Conservation (phyloP, 2,113 vertebrate genomes). For the Myiozetetes cayanensis region DNA sequence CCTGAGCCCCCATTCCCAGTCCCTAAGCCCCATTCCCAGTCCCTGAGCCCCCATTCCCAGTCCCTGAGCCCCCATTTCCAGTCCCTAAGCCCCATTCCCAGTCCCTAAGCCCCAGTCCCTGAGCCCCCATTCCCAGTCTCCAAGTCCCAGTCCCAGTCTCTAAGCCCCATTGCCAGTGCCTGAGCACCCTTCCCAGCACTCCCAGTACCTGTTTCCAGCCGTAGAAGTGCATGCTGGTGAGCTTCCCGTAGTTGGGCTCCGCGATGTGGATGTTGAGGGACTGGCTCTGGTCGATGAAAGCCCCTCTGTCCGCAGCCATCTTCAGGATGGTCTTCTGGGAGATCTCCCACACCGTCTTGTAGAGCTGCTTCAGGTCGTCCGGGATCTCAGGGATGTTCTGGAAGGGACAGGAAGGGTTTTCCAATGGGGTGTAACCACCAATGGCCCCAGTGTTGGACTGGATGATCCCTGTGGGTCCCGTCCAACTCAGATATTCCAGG, state of each 20-base stretch:
- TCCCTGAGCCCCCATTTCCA: too few relatives aligned
- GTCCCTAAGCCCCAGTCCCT: too few relatives aligned
- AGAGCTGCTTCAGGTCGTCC: constrained; percentile 89
- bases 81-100: too few relatives aligned
- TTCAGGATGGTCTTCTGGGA: constrained; percentile 92
- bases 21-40: neutral
- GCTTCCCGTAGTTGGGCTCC: constrained; percentile 95
- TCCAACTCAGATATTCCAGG: neutral
- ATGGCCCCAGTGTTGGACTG: neutral
- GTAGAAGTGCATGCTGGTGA: constrained; percentile 98
- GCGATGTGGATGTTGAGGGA: constrained; percentile 97
- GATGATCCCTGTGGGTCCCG: fast-evolving
- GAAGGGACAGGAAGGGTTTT: neutral
- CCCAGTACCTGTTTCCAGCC: constrained; percentile 91
- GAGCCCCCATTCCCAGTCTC: too few relatives aligned
- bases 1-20: too few relatives aligned
- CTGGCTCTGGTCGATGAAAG: constrained; percentile 97
- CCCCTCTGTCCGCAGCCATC: constrained; percentile 94
- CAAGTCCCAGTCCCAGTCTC: too few relatives aligned
- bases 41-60: too few relatives aligned
- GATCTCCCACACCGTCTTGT: constrained; percentile 98
- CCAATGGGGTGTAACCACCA: fast-evolving
- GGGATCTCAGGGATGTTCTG: constrained; percentile 85
- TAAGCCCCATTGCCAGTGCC: too few relatives aligned
- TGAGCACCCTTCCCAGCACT: neutral